Evolutionary conservation across 2,888 invertebrate species (phyloP).

Genomic region (Tinea trinotella): DNA sequence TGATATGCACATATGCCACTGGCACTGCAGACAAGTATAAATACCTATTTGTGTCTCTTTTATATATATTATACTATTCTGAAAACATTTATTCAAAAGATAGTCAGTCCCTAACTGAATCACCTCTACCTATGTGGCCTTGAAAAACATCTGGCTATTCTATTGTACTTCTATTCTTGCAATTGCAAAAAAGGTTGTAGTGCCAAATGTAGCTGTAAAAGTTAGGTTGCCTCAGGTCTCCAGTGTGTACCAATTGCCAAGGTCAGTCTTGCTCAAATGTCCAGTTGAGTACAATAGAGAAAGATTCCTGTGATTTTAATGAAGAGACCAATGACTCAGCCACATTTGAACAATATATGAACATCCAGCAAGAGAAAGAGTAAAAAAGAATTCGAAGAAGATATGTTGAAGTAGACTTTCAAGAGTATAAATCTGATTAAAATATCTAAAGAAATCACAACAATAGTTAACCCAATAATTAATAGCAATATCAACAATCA

Average conservation of each 20-base stretch:
- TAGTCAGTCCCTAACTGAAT: too few species aligned
- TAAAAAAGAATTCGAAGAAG: too few species aligned
- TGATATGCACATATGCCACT: too few species aligned
- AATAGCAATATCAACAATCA: constrained; percentile 21
- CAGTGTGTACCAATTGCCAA: constrained; percentile 11
- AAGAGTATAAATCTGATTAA: constrained; percentile 21
- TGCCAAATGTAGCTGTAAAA: constrained; percentile 5
- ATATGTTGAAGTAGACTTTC: constrained; percentile 21
- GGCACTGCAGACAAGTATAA: too few species aligned
- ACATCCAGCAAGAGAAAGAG: constrained; percentile 21
- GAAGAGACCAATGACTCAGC: constrained; percentile 8
- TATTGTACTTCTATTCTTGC: too few species aligned
- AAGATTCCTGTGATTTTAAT: constrained; percentile 20
- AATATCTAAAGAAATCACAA: constrained; percentile 20
- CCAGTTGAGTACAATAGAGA: constrained; percentile 15
- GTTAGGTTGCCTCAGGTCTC: neutral
- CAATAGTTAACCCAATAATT: constrained; percentile 20
- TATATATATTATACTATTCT: too few species aligned
- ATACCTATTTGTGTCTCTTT: too few species aligned
- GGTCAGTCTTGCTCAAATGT: constrained; percentile 18
- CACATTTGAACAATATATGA: constrained; percentile 19
- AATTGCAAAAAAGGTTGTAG: too few species aligned
- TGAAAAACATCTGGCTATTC: too few species aligned
- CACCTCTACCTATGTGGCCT: too few species aligned
- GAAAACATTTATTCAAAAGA: too few species aligned